These are phyloP conservation scores for Ictalurus punctatus DNA, from an alignment of 2,113 vertebrate species.

Conservation along the genomic window DNA sequence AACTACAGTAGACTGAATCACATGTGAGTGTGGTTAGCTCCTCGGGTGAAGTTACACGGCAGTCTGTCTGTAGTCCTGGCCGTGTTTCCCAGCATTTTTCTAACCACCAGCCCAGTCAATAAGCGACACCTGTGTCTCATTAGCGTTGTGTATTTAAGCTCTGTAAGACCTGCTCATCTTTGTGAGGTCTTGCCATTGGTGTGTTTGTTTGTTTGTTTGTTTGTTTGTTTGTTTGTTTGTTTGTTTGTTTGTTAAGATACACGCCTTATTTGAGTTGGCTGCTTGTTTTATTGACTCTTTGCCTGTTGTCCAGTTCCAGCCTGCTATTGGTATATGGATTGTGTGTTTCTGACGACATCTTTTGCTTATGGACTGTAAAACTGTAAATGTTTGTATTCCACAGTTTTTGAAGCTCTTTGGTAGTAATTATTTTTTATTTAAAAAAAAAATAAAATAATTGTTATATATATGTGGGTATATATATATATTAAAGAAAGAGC, in stretches of 20 bases:
- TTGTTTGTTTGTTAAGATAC: too few relatives aligned
- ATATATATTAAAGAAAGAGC: not conserved
- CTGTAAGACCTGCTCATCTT: not conserved
- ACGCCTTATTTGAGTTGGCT: not conserved
- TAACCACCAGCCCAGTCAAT: not conserved
- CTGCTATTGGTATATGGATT: not conserved
- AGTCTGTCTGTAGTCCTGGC: not conserved
- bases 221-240: not conserved
- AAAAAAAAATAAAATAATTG: too few relatives aligned
- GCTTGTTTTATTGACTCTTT: not conserved
- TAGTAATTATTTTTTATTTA: too few relatives aligned
- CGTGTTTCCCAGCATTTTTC: not conserved
- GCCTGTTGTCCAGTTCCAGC: not conserved
- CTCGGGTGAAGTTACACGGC: not conserved
- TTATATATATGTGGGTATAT: too few relatives aligned
- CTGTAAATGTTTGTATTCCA: not conserved
- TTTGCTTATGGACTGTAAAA: not conserved
- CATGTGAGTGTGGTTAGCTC: not conserved
- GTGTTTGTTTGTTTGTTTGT: not conserved
- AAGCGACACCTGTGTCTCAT: constrained; percentile 13
- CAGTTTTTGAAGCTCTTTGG: not conserved
- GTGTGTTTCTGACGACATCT: not conserved
- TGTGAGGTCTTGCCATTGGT: not conserved
- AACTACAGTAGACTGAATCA: not conserved
- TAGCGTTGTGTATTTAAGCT: not conserved